Percentiles rank a stretch among this genome's conserved stretches.
phyloP scores from a whole-genome alignment of 2,888 invertebrate species.

The Pycnomerus fuliginosus region DNA sequence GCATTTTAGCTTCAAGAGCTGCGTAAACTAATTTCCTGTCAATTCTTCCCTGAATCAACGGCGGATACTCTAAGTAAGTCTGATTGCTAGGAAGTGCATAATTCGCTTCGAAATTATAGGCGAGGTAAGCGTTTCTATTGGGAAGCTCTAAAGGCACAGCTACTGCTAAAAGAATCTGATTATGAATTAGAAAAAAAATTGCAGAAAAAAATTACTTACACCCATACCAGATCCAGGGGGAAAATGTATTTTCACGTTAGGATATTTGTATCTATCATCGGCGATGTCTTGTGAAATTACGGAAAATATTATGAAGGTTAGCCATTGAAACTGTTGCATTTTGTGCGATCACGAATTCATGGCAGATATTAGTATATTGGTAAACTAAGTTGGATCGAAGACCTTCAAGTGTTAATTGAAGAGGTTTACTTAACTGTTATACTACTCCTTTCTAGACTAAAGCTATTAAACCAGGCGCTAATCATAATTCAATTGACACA shows the following conservation, averaged over 20 bases:
- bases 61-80: constrained; percentile 45
- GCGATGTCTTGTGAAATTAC: neutral
- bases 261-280: constrained; percentile 12
- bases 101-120: constrained; percentile 74
- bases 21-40: constrained; percentile 38
- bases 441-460: no score
- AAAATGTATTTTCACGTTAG: constrained; percentile 32
- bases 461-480: no score
- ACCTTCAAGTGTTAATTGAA: constrained; percentile 14
- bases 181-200: no score
- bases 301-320: neutral
- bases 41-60: constrained; percentile 33
- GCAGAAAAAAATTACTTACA: constrained; percentile 27
- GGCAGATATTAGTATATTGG: neutral
- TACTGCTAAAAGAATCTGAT: constrained; percentile 68
- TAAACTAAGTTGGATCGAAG: neutral
- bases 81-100: constrained; percentile 62
- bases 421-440: constrained; percentile 21
- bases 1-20: constrained; percentile 40
- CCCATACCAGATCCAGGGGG: constrained; percentile 30
- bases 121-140: constrained; percentile 67
- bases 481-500: no score
- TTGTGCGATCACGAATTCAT: neutral
- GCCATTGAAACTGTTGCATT: neutral
- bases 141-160: constrained; percentile 70